Evolutionary conservation across 2,113 vertebrate genomes (phyloP).

Genomic region (Meles meles): DNA sequence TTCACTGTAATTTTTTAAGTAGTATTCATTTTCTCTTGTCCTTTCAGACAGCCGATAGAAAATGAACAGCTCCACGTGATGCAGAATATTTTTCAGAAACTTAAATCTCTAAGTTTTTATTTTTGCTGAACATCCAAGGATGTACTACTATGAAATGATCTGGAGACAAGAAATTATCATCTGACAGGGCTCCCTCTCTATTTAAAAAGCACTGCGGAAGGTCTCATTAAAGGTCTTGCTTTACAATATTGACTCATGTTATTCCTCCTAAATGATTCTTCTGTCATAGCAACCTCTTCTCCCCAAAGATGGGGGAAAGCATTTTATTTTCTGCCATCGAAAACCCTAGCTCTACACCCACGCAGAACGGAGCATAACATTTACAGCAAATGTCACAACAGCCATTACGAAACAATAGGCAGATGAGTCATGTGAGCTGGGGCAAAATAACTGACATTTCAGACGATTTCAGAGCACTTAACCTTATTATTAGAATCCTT

Average conservation of each 20-base stretch:
- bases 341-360: slow-evolving; percentile 65
- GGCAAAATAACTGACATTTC: slow-evolving; percentile 73
- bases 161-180: background rate
- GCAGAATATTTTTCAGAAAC: slow-evolving; percentile 10
- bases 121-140: slow-evolving; percentile 18
- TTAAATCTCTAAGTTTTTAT: slow-evolving; percentile 46
- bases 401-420: slow-evolving; percentile 77
- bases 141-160: slow-evolving; percentile 45
- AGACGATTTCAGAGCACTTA: slow-evolving; percentile 72
- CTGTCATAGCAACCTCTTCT: slow-evolving; percentile 75
- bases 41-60: background rate
- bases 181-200: slow-evolving; percentile 22
- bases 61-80: background rate
- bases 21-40: background rate
- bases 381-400: slow-evolving; percentile 80
- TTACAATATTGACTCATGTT: slow-evolving; percentile 74
- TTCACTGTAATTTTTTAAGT: background rate
- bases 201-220: slow-evolving; percentile 49
- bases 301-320: background rate
- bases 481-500: slow-evolving; percentile 78
- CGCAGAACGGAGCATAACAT: slow-evolving; percentile 71
- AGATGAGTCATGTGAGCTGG: slow-evolving; percentile 70
- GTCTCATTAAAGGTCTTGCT: slow-evolving; percentile 64
- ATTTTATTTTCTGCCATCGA: slow-evolving; percentile 76
- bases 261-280: slow-evolving; percentile 73